A percentile compares a stretch with the other conserved stretches of the same genome.
Conservation (phyloP, 1,140 invertebrate genomes). For the Ganaspis sp. region DNA sequence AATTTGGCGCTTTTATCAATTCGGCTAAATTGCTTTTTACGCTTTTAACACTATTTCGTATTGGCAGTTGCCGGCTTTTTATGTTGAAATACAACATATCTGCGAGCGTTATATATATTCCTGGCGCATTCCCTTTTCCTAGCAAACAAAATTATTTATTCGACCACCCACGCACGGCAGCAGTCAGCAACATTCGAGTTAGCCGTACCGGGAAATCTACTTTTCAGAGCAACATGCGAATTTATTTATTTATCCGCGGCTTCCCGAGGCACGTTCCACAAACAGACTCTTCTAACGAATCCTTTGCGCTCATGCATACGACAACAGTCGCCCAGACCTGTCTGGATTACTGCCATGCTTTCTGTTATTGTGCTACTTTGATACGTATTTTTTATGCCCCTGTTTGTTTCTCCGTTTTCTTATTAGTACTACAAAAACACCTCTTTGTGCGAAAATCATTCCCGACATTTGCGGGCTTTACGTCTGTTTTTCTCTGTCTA, state of each 20-base stretch:
- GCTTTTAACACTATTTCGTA: not conserved
- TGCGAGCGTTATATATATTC: not conserved
- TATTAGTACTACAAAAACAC: not conserved
- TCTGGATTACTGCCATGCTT: constrained; percentile 25
- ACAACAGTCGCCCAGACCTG: constrained; percentile 40
- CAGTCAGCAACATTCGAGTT: constrained; percentile 37
- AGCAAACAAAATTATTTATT: constrained; percentile 66
- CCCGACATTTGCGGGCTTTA: not conserved
- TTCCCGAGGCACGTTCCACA: constrained; percentile 61
- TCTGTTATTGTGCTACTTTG: constrained; percentile 7
- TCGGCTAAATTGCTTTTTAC: not conserved
- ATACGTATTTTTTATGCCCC: not conserved
- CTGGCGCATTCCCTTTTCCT: constrained; percentile 40
- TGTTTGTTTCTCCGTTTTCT: not conserved
- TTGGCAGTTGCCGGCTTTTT: not conserved
- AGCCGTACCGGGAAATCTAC: constrained; percentile 52
- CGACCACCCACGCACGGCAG: constrained; percentile 43
- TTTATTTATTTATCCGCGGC: constrained; percentile 63
- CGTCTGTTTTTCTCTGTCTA: not conserved
- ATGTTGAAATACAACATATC: not conserved
- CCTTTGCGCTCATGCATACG: constrained; percentile 55
- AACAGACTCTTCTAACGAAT: constrained; percentile 64
- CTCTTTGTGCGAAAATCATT: not conserved
- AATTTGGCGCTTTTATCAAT: constrained; percentile 4
- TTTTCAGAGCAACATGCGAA: constrained; percentile 56